Conservation (phyloP, 2,888 invertebrate genomes). For the Tenodera sinensis region DNA sequence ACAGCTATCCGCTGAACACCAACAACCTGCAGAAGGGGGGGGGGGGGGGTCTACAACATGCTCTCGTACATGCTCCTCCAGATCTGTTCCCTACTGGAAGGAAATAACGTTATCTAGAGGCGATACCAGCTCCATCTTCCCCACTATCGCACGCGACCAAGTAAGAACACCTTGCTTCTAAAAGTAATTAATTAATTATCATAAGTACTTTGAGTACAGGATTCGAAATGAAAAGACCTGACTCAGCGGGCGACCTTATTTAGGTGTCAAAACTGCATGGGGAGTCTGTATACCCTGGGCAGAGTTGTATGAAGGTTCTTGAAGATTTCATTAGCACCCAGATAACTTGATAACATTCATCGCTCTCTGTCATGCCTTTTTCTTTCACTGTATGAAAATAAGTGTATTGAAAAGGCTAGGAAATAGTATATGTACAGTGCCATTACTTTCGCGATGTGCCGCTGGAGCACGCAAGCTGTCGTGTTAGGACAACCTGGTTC, state of each 20-base stretch:
- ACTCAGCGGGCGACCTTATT: not conserved
- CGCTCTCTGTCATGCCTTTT: too few relatives aligned
- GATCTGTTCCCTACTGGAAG: not conserved
- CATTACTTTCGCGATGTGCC: too few relatives aligned
- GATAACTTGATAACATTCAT: not conserved
- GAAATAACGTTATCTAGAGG: not conserved
- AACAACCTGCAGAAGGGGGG: not conserved
- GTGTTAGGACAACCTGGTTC: too few relatives aligned
- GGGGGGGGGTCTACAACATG: not conserved
- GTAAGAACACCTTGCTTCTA: not conserved
- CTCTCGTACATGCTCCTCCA: not conserved
- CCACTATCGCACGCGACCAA: not conserved
- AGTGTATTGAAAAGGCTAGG: too few relatives aligned
- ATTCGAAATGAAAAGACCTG: not conserved
- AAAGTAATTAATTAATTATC: not conserved
- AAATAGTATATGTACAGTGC: too few relatives aligned
- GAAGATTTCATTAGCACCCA: not conserved
- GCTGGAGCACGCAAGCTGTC: too few relatives aligned
- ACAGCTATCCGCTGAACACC: not conserved
- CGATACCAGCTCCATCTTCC: not conserved
- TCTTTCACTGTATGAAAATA: too few relatives aligned
- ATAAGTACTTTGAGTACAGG: not conserved
- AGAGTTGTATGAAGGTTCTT: not conserved
- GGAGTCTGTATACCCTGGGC: not conserved
- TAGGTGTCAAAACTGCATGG: not conserved